Conservation (phyloP, 2,888 invertebrate species). For the Tenthredo mesomela region DNA sequence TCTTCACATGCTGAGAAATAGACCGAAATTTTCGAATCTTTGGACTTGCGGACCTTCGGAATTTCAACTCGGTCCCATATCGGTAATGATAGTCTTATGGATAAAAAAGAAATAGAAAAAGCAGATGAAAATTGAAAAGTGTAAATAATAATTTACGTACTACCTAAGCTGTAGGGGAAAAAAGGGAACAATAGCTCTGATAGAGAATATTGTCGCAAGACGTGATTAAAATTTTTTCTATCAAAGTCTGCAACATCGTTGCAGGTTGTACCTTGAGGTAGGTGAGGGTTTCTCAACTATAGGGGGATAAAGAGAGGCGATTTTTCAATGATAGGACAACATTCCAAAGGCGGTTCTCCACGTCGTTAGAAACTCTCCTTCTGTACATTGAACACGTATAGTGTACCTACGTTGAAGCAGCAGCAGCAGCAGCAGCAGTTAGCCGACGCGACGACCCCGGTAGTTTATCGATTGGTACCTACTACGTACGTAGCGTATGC, state of each 20-base stretch:
- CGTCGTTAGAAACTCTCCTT: slow-evolving; percentile 24
- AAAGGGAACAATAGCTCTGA: neutral
- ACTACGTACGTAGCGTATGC: neutral
- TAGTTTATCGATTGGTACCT: slow-evolving; percentile 26
- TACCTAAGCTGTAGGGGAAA: neutral
- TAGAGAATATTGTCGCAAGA: neutral
- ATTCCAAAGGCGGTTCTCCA: slow-evolving; percentile 23
- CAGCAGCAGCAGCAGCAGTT: neutral
- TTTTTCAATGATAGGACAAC: slow-evolving; percentile 35
- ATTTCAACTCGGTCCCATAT: too few species aligned
- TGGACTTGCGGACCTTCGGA: too few species aligned
- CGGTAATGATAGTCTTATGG: too few species aligned
- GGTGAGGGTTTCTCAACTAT: neutral
- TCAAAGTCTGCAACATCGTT: slow-evolving; percentile 10
- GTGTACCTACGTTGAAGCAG: neutral
- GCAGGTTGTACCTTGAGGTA: neutral
- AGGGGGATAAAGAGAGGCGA: neutral
- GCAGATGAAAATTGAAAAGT: neutral
- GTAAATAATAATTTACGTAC: neutral
- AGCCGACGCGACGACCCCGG: neutral
- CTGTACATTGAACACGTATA: neutral
- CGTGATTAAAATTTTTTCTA: slow-evolving; percentile 23
- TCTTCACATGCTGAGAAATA: too few species aligned
- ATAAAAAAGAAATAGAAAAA: neutral
- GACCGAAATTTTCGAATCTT: too few species aligned